phyloP scores from a whole-genome alignment of 2,113 vertebrate species.

The Cyprinodon tularosa region DNA sequence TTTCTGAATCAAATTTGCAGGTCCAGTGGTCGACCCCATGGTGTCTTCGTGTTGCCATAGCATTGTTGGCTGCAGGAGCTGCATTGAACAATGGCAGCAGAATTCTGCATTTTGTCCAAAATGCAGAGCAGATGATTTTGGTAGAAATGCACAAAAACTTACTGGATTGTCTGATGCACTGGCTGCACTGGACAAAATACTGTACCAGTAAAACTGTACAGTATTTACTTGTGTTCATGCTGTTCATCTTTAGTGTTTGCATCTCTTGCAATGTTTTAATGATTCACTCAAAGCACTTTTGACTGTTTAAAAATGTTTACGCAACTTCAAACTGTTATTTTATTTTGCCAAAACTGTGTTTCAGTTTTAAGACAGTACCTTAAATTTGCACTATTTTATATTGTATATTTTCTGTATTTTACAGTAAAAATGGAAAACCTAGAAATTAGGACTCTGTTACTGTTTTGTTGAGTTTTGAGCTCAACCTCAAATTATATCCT shows the following conservation, averaged over 20 bases:
- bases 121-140: background rate
- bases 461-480: background rate
- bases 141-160: no score
- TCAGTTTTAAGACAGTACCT: no score
- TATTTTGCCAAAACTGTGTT: background rate
- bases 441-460: background rate
- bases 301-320: background rate
- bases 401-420: background rate
- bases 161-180: no score
- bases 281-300: background rate
- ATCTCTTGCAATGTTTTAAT: background rate
- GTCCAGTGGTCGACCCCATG: background rate
- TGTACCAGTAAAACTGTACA: background rate
- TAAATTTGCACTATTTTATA: background rate
- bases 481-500: background rate
- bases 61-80: background rate
- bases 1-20: no score
- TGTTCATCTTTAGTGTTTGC: background rate
- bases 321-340: background rate
- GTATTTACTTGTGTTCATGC: no score
- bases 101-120: constrained; percentile 1
- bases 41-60: background rate
- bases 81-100: background rate
- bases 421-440: background rate
- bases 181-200: background rate